Evolutionary conservation across 2,888 invertebrate species (phyloP).

Genomic region (Dynastes grantii): DNA sequence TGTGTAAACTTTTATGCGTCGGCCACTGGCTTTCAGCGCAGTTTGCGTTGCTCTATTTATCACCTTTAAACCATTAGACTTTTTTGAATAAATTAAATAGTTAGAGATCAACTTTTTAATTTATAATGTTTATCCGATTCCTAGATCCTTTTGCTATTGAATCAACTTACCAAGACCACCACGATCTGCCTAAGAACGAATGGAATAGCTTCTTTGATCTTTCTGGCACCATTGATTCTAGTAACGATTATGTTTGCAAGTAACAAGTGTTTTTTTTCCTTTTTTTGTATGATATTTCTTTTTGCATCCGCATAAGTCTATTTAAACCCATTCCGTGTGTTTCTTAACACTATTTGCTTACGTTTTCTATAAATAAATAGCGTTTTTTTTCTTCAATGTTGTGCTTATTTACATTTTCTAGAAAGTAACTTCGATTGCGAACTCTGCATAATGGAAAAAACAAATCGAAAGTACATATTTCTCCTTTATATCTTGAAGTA

Average conservation of each 20-base stretch:
- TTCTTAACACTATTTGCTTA: conserved; percentile 23
- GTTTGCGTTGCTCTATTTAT: too few relatives aligned
- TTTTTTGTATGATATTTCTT: neutral
- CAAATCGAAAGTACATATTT: too few relatives aligned
- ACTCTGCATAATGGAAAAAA: neutral
- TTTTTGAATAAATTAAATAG: too few relatives aligned
- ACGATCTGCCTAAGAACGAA: conserved; percentile 42
- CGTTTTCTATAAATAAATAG: conserved; percentile 26
- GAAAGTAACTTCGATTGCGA: neutral
- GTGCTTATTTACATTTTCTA: neutral
- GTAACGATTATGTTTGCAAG: conserved; percentile 52
- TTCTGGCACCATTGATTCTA: conserved; percentile 50
- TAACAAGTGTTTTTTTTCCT: conserved; percentile 49
- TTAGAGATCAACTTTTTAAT: too few relatives aligned
- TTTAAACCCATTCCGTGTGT: neutral
- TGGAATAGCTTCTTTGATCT: conserved; percentile 50
- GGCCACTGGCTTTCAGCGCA: too few relatives aligned
- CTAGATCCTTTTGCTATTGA: conserved; percentile 51
- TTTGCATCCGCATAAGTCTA: neutral
- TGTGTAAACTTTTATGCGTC: too few relatives aligned
- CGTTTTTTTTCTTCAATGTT: neutral
- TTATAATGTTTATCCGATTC: conserved; percentile 10
- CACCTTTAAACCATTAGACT: too few relatives aligned
- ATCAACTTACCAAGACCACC: conserved; percentile 34
- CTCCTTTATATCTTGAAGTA: too few relatives aligned